These are phyloP conservation scores for Heliocidaris erythrogramma DNA, from an alignment of 35 echinoderm and acorn worm genomes.

Conservation along the genomic window DNA sequence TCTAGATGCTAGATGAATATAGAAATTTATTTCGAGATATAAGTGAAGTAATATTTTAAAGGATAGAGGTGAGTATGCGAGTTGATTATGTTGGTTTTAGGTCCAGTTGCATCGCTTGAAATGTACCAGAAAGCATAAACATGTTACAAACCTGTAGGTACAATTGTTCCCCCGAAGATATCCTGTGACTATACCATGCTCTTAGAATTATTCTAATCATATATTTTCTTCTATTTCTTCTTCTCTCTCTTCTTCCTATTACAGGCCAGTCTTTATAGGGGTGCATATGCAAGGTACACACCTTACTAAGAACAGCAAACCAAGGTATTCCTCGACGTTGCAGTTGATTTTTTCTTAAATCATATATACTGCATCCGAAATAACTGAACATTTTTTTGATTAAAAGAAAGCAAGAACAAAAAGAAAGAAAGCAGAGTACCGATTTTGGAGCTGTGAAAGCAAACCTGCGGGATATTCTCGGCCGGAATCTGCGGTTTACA, in stretches of 20 bases:
- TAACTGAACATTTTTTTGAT: slow-evolving; percentile 8
- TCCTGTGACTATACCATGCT: background rate
- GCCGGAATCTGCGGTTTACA: background rate
- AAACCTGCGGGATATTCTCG: background rate
- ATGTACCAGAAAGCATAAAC: background rate
- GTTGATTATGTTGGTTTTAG: no score
- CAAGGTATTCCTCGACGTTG: slow-evolving; percentile 23
- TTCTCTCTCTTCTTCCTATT: background rate
- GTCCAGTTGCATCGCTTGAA: no score
- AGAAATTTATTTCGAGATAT: no score
- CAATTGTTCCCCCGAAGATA: background rate
- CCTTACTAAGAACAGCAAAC: slow-evolving; percentile 55
- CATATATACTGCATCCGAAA: background rate
- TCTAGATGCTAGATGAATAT: no score
- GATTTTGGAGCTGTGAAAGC: background rate
- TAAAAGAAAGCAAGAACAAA: background rate
- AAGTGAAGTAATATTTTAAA: no score
- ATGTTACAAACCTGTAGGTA: background rate
- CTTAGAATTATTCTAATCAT: background rate
- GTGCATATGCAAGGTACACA: slow-evolving; percentile 68
- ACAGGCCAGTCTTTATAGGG: slow-evolving; percentile 65
- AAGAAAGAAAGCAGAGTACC: background rate
- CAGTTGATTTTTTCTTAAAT: background rate
- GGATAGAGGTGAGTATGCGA: no score
- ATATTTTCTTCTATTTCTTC: background rate